Evolutionary conservation across 2,113 vertebrate genomes (phyloP).

Genomic region (Ammodytes marinus): DNA sequence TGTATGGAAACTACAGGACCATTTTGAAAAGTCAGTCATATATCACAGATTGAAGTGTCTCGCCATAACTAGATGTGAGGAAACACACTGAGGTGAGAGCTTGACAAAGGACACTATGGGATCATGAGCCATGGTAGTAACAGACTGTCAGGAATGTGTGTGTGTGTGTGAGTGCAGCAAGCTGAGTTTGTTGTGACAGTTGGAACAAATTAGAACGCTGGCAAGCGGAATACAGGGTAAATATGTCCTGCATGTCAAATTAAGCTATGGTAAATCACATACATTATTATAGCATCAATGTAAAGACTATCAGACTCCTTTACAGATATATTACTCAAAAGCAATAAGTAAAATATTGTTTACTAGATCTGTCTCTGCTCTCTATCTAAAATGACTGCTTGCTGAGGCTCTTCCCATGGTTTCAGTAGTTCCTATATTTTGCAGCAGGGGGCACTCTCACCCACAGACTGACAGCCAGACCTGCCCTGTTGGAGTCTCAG

Average conservation of each 20-base stretch:
- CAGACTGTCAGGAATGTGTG: conserved; percentile 32
- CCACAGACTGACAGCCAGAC: conserved; percentile 17
- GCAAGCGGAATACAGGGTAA: background rate
- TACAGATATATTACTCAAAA: background rate
- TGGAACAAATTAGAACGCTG: background rate
- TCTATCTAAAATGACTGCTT: background rate
- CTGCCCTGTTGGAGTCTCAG: conserved; percentile 21
- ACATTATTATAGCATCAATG: background rate
- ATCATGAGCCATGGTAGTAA: conserved; percentile 17
- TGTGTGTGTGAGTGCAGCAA: background rate
- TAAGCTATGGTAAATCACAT: background rate
- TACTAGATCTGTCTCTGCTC: background rate
- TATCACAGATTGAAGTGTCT: conserved; percentile 27
- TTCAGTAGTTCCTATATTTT: conserved; percentile 3
- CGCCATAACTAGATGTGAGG: conserved; percentile 42
- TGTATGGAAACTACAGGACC: background rate
- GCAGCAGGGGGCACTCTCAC: conserved; percentile 63
- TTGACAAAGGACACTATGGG: conserved; percentile 15
- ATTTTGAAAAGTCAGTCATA: background rate
- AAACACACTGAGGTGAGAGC: conserved; percentile 51
- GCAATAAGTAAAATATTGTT: background rate
- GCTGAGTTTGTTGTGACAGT: background rate
- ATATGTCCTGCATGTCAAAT: background rate
- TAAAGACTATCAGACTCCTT: background rate
- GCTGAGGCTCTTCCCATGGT: background rate